Percentiles rank a stretch among this genome's conserved stretches.
Conservation (phyloP, 2,888 invertebrate species). For the Tenodera sinensis region DNA sequence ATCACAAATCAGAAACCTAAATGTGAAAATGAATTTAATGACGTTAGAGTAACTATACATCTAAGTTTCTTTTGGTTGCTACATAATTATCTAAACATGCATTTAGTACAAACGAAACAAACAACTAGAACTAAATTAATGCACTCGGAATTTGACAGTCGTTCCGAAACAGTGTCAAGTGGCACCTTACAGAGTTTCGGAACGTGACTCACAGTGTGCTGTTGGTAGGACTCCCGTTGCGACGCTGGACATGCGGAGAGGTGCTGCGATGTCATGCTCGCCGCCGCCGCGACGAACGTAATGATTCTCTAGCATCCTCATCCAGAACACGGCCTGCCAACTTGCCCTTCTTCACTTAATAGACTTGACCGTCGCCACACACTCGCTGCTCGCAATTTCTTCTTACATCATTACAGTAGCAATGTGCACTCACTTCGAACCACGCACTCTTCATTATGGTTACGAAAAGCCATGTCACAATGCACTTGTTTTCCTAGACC, state of each 20-base stretch:
- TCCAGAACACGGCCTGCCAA: neutral
- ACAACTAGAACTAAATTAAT: too few relatives aligned
- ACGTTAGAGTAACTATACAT: too few relatives aligned
- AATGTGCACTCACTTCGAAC: neutral
- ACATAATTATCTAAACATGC: too few relatives aligned
- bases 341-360: neutral
- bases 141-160: too few relatives aligned
- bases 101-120: too few relatives aligned
- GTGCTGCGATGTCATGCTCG: neutral
- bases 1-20: too few relatives aligned
- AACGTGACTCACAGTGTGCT: conserved; percentile 1
- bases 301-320: neutral
- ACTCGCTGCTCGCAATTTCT: neutral
- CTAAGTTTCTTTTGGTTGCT: too few relatives aligned
- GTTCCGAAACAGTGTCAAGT: too few relatives aligned
- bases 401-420: too few relatives aligned
- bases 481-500: neutral
- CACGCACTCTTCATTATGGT: neutral
- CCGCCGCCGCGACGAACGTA: neutral
- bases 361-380: neutral
- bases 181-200: too few relatives aligned
- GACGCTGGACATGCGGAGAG: neutral
- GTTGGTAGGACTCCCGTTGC: conserved; percentile 2
- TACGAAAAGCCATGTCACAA: neutral
- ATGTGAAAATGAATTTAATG: too few relatives aligned